Evolutionary conservation across 2,888 invertebrate genomes (phyloP), one percentile per base, ranked within the genome.

Genomic region (Serrognathus titanus): DNA sequence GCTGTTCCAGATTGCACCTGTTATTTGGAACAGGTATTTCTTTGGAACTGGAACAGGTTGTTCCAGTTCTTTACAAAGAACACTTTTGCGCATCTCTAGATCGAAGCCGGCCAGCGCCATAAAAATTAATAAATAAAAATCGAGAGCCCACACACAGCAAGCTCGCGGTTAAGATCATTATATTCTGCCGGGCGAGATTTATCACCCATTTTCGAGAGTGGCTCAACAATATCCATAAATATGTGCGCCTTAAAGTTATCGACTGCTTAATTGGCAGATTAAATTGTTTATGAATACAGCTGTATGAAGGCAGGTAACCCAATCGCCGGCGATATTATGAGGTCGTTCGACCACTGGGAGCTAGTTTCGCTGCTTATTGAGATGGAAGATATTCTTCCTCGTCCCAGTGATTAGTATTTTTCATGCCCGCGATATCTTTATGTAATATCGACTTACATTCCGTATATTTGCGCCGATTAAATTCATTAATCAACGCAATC

Each of bases 261-360:
- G 71, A 69, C 67, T 68, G 65, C 66, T 69, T 71, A 71, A 71
- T 71, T 71, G 68, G 69, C 68, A 67, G 69, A 71, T 71, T 71
- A 71, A 71, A 71, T 69, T 71, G 70, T 71, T 69, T 69, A 71
- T 71, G 69, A 69, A 71, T 63, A 68, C 69, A 66, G 68, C 66
- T 66, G 67, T 68, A 69, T 65, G 67, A n/a, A 49, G 37, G 49
- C 61, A 59, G 66, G 69, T 68, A 70, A 69, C 70, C 69, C 69
- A 70, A 70, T 70, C 68, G 63, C 64, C 53, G 38, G 43, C 38
- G 53, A 40, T 12, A 41, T 48, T n/a, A n/a, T n/a, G 41, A n/a
- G n/a, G n/a, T n/a, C n/a, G n/a, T n/a, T 35, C 48, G 51, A 57
- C 49, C 58, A 58, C 58, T 61, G 54, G 61, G 50, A 61, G 63